Evolutionary conservation across 1,140 invertebrate genomes (phyloP), one percentile per base, ranked within the genome.

Genomic region (Oryzaephilus surinamensis): DNA sequence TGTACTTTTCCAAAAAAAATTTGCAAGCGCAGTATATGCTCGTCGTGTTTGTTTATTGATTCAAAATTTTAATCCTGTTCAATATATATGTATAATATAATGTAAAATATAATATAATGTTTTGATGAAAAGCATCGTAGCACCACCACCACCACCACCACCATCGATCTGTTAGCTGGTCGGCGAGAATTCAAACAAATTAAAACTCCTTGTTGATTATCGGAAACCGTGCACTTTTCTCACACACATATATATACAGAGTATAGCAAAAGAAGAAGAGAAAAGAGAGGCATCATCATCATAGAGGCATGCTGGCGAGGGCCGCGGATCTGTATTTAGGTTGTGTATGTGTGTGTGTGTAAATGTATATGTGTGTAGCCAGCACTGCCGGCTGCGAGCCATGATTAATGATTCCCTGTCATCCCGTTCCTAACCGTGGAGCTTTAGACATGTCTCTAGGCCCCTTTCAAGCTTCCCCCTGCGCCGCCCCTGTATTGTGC

Each of bases 391-490:
- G 52, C 49, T 52, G 50, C 44, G 50, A 50, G 44, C 46, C 38
- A 51, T 60, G 55, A 60, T 60, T 58, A 60, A 60, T 60, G 57
- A 60, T 60, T 31, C 32, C 43, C 36, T 45, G 57, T 60, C 57
- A 58, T 48, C 53, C 50, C 47, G 55, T 45, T 58, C 52, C 55
- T 57, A 56, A 56, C 54, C 52, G 54, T 56, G 41, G 55, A 60
- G 57, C 55, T 60, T 60, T 60, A 58, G 55, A 60, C 55, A 52
- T 58, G 55, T 60, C 55, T 60, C 52, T 56, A 50, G 52, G 55
- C 50, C 52, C 44, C 49, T 46, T 50, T 51, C 46, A 37, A 35
- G 37, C 34, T 35, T 44, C 45, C 43, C 49, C 33, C 50, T 45
- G 50, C 50, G 46, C 48, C 46, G 44, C 37, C 52, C 41, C 55